Conservation (phyloP, 2,113 vertebrate genomes). For the Anarrhichthys ocellatus region DNA sequence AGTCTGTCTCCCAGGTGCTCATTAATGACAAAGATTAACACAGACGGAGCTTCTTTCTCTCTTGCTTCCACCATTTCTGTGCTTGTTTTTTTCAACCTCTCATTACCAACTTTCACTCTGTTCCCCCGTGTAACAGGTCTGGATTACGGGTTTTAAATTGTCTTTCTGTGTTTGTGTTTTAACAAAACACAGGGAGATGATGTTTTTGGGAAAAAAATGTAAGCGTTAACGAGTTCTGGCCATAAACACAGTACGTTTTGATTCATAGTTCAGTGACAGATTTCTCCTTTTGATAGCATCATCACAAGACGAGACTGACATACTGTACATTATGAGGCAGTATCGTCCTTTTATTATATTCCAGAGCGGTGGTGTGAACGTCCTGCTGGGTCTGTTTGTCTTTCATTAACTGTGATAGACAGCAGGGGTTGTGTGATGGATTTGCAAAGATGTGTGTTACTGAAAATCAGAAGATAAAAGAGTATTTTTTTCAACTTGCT, state of each 20-base stretch:
- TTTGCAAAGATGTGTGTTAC: not conserved
- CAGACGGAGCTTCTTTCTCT: constrained; percentile 22
- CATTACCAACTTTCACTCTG: not conserved
- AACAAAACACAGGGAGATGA: not conserved
- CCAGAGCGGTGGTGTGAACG: not conserved
- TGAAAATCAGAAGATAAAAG: too few relatives aligned
- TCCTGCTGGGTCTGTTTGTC: not conserved
- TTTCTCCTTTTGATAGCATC: not conserved
- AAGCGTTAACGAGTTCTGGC: not conserved
- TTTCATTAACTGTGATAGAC: not conserved
- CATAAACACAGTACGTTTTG: not conserved
- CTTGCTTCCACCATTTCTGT: not conserved
- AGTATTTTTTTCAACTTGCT: too few relatives aligned
- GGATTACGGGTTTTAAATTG: not conserved
- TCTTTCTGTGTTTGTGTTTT: not conserved
- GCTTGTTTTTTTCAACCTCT: not conserved
- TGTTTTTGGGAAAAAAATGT: not conserved
- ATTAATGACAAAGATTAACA: constrained; percentile 24
- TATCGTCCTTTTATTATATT: too few relatives aligned
- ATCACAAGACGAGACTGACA: not conserved
- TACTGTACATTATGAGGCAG: not conserved
- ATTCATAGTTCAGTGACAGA: not conserved
- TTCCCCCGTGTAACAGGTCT: not conserved
- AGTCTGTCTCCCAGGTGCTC: constrained; percentile 3
- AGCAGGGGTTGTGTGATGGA: not conserved